Percentiles rank a stretch among this genome's conserved stretches.
Conservation (phyloP, 2,797 vertebrate genomes). For the Phoebastria nigripes region DNA sequence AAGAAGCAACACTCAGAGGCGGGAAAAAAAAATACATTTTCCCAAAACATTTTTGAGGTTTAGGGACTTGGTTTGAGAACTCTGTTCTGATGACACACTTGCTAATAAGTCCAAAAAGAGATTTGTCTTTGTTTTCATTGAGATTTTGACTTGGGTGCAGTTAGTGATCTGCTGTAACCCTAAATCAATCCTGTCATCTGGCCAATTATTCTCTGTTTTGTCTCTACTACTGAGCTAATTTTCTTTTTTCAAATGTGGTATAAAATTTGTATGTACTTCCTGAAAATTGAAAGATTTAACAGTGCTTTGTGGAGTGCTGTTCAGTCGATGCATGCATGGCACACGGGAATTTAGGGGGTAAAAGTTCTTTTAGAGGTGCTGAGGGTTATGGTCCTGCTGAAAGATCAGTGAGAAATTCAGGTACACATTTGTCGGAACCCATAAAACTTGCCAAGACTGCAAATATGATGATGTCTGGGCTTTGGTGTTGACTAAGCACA, state of each 20-base stretch:
- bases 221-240: not conserved
- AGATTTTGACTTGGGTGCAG: not conserved
- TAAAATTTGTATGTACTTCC: not conserved
- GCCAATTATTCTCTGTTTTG: not conserved
- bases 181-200: not conserved
- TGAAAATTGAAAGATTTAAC: not conserved
- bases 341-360: not conserved
- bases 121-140: not conserved
- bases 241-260: not conserved
- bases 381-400: not conserved
- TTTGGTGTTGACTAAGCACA: not conserved
- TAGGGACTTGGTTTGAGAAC: not conserved
- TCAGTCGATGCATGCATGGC: rapidly evolving
- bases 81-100: not conserved
- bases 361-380: not conserved
- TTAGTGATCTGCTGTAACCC: not conserved
- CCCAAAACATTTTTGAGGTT: not conserved
- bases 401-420: not conserved
- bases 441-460: not conserved
- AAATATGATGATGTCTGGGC: not conserved
- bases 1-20: not conserved
- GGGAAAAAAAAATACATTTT: rapidly evolving
- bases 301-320: not conserved
- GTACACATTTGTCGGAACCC: not conserved
- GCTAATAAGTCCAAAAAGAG: not conserved